phyloP scores from a whole-genome alignment of 2,113 vertebrate genomes.

The Python bivittatus region DNA sequence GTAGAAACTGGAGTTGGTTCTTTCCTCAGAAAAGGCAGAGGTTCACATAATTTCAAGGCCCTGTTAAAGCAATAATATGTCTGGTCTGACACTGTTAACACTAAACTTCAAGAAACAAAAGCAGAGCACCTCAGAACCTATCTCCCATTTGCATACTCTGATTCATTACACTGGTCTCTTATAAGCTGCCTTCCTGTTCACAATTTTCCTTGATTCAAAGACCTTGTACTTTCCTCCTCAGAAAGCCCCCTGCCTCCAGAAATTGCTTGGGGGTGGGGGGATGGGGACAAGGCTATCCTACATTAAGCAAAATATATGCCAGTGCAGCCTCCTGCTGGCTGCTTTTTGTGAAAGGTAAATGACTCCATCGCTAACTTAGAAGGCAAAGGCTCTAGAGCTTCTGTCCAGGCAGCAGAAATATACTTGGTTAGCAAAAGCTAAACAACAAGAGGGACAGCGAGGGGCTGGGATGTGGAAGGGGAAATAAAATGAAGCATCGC shows the following conservation, averaged over 20 bases:
- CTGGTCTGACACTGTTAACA: background rate
- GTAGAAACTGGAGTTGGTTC: background rate
- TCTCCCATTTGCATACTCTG: background rate
- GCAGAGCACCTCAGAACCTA: background rate
- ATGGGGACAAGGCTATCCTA: background rate
- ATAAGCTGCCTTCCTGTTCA: background rate
- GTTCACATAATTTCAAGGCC: background rate
- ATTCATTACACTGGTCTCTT: background rate
- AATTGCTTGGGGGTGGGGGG: background rate
- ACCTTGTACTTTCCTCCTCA: background rate
- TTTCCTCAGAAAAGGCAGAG: background rate
- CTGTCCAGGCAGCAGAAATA: background rate
- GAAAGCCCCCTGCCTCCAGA: background rate
- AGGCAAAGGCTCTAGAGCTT: background rate
- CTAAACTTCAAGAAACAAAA: background rate
- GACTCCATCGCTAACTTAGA: background rate
- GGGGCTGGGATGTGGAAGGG: no score
- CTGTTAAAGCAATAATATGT: background rate
- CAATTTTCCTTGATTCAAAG: background rate
- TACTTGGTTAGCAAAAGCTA: background rate
- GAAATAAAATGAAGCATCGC: background rate
- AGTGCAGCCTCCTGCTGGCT: constrained; percentile 15
- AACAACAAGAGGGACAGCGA: background rate
- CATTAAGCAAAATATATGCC: background rate
- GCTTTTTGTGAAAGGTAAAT: background rate